Evolutionary conservation across 2,113 vertebrate genomes (phyloP).

Genomic region (Chaetops frenatus): DNA sequence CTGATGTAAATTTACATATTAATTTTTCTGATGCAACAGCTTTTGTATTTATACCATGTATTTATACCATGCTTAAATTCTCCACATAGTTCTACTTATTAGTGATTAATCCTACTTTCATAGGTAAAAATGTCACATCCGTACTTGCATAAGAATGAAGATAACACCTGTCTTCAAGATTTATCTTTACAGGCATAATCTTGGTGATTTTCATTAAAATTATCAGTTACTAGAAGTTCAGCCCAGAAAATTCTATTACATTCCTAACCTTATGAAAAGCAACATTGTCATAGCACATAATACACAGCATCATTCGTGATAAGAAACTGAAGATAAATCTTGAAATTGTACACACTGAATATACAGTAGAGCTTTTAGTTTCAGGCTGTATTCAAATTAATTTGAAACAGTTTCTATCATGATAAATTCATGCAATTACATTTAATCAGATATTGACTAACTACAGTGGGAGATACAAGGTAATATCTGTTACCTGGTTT

Average conservation of each 20-base stretch:
- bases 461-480: background rate
- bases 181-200: background rate
- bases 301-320: background rate
- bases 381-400: constrained; percentile 29
- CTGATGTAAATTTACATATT: background rate
- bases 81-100: background rate
- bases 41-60: background rate
- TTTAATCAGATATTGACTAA: constrained; percentile 52
- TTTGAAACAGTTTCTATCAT: constrained; percentile 34
- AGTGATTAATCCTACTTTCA: background rate
- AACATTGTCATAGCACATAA: constrained; percentile 48
- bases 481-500: background rate
- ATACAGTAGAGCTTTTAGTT: constrained; percentile 12
- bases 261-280: constrained; percentile 35
- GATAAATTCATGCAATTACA: constrained; percentile 57
- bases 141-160: background rate
- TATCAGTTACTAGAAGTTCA: constrained; percentile 45
- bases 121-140: background rate
- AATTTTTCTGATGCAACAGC: background rate
- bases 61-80: background rate
- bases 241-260: constrained; percentile 37
- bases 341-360: constrained; percentile 24
- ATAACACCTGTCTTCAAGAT: background rate
- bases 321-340: constrained; percentile 52
- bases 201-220: constrained; percentile 39